phyloP scores from a whole-genome alignment of 35 echinoderm and acorn worm species.

The Anneissia japonica region DNA sequence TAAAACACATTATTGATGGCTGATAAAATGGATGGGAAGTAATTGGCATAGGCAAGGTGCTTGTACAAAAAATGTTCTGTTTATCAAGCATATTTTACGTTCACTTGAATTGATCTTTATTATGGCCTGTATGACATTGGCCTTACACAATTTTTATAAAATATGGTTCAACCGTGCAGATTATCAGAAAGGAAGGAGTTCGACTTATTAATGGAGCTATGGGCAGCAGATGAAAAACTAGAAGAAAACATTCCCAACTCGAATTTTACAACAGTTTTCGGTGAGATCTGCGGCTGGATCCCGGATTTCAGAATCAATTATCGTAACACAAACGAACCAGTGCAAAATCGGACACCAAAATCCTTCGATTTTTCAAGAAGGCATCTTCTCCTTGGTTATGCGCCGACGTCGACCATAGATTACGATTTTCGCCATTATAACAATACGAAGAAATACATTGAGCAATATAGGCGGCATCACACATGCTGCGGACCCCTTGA shows the following conservation, averaged over 20 bases:
- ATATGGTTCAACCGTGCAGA: background rate
- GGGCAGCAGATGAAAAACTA: background rate
- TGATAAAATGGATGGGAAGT: no score
- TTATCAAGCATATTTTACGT: no score
- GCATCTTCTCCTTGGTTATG: background rate
- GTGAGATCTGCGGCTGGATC: background rate
- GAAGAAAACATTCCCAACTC: background rate
- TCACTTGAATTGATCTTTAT: no score
- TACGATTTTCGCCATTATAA: background rate
- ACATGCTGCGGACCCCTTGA: background rate
- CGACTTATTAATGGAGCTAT: background rate
- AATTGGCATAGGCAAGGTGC: no score
- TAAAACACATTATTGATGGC: no score
- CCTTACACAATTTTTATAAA: no score
- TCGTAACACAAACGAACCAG: background rate
- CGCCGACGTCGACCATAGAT: background rate
- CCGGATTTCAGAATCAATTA: background rate
- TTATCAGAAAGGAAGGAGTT: background rate
- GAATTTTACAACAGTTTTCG: background rate
- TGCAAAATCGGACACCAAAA: background rate
- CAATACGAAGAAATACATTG: background rate
- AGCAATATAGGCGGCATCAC: background rate
- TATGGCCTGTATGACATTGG: no score
- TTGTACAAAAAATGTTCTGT: no score
- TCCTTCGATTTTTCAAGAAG: background rate